Percentiles rank a stretch among this genome's conserved stretches.
Conservation (phyloP, 1,140 invertebrate genomes). For the Adoxophyes honmai region DNA sequence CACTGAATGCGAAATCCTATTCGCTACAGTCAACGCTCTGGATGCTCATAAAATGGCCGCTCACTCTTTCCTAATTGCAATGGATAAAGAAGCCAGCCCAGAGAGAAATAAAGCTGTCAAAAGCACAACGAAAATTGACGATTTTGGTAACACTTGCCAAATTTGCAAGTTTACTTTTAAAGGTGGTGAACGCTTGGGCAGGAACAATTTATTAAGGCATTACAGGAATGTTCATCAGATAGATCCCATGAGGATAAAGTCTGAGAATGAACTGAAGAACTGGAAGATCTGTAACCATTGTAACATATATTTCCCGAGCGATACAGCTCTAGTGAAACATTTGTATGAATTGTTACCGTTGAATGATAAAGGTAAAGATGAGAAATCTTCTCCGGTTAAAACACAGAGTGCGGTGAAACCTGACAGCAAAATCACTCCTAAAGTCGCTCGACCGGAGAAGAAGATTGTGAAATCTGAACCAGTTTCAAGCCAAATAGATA, state of each 20-base stretch:
- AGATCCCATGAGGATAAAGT: not conserved
- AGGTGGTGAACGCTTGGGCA: not conserved
- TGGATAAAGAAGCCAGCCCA: constrained; percentile 5
- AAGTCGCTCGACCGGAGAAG: not conserved
- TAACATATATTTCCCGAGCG: constrained; percentile 30
- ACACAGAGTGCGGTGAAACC: not conserved
- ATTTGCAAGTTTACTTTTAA: not conserved
- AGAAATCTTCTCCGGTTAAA: not conserved
- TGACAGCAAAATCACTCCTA: not conserved
- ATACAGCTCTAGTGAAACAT: constrained; percentile 36
- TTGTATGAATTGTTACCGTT: constrained; percentile 34
- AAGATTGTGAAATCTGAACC: not conserved
- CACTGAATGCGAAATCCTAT: constrained; percentile 36
- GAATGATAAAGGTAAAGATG: not conserved
- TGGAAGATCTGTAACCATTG: constrained; percentile 37
- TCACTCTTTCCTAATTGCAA: constrained; percentile 44
- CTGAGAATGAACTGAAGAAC: not conserved
- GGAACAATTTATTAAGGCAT: not conserved
- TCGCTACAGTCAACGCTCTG: constrained; percentile 42
- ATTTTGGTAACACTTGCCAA: not conserved
- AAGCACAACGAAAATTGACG: constrained; percentile 21
- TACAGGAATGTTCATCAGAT: not conserved
- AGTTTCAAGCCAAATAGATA: not conserved
- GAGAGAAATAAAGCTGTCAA: constrained; percentile 18
- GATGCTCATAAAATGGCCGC: constrained; percentile 40